Conservation (phyloP, 2,888 invertebrate genomes). For the Dione vanillae region DNA sequence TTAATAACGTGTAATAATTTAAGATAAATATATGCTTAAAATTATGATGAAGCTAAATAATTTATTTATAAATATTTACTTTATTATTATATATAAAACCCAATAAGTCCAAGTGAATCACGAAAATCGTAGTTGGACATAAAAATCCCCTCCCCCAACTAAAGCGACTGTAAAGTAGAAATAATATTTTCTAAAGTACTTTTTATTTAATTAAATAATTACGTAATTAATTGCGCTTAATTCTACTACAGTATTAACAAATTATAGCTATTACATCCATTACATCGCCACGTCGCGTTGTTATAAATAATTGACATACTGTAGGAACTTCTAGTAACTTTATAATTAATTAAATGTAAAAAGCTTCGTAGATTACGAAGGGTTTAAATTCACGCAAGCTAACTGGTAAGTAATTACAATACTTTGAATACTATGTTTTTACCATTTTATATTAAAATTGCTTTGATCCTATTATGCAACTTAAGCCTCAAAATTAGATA, state of each 20-base stretch:
- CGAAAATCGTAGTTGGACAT: too few relatives aligned
- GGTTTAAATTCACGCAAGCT: not conserved
- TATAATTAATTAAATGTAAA: not conserved
- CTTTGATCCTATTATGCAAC: too few relatives aligned
- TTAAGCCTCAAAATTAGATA: too few relatives aligned
- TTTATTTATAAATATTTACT: too few relatives aligned
- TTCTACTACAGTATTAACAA: not conserved
- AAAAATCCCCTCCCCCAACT: too few relatives aligned
- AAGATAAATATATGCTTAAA: too few relatives aligned
- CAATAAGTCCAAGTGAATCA: too few relatives aligned
- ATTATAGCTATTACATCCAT: not conserved
- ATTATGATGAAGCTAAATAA: too few relatives aligned
- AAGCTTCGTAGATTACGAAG: not conserved
- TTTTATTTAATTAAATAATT: not conserved
- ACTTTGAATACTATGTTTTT: not conserved
- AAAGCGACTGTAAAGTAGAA: too few relatives aligned
- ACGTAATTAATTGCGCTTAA: not conserved
- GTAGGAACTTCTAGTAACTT: not conserved
- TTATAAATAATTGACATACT: constrained; percentile 8
- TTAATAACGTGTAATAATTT: too few relatives aligned
- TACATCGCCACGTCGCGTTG: not conserved
- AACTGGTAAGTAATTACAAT: not conserved
- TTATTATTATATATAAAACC: too few relatives aligned
- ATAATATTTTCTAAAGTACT: too few relatives aligned
- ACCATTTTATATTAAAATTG: not conserved